Conservation (phyloP, 2,113 vertebrate genomes). For the Mobula birostris region DNA sequence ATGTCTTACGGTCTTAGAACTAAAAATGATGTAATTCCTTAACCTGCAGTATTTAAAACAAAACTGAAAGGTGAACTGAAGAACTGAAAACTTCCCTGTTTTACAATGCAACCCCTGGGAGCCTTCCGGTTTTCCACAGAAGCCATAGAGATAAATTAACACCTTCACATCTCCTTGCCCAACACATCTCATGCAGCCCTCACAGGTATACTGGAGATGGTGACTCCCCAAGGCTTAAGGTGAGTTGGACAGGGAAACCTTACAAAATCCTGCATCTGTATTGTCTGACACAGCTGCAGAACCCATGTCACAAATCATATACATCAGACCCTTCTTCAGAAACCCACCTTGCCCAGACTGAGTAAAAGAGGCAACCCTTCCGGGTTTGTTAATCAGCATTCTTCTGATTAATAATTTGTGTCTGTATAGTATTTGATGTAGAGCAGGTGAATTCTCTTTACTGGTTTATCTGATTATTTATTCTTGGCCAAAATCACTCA, state of each 20-base stretch:
- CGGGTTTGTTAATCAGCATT: neutral
- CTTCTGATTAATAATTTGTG: neutral
- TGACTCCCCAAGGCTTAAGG: neutral
- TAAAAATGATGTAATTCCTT: neutral
- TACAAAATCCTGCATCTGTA: neutral
- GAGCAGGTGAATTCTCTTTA: neutral
- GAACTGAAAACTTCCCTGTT: no score
- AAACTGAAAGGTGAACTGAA: no score
- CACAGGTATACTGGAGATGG: neutral
- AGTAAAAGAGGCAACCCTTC: neutral
- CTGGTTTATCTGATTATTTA: neutral
- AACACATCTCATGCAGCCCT: neutral
- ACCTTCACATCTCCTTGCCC: no score
- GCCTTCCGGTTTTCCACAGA: neutral
- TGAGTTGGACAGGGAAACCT: neutral
- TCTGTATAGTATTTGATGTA: neutral
- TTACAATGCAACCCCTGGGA: neutral
- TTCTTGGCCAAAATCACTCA: neutral
- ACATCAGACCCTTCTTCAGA: neutral
- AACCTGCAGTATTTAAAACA: no score
- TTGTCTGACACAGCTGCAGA: neutral
- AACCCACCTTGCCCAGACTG: neutral
- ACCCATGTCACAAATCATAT: neutral
- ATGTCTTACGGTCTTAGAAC: neutral
- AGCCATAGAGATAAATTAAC: neutral